Evolutionary conservation across 2,888 invertebrate genomes (phyloP), one percentile per base, ranked within the genome.

Genomic region (Sussaba pulchella): DNA sequence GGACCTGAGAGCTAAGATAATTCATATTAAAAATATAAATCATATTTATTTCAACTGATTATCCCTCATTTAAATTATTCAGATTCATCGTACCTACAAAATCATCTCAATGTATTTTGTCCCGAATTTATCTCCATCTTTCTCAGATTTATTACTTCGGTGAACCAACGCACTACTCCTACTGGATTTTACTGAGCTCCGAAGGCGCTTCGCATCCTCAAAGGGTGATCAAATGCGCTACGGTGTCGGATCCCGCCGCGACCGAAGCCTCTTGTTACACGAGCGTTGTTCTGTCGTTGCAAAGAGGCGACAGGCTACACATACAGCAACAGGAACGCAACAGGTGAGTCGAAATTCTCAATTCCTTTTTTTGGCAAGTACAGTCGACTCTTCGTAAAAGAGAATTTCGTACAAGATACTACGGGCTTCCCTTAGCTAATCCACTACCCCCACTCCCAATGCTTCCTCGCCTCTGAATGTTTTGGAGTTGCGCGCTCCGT

Each of bases 241-340:
- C 89, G n/a, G 87, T 86, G 10, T 87, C 88, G 10, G 85, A 87
- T n/a, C 63, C 81, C n/a, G 83, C 88, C 2, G 87, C 86, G 17
- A 84, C 88, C 24, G 91, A 90, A 83, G 87, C 91, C 6, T 90
- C 91, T 12, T 92, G 92, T 78, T 88, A 88, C 70, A 91, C 92
- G 0, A 89, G 88, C 71, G 82, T 89, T 31, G 88, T 91, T 72
- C 81, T 86, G 21, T 84, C 87, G 8, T 73, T 91, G 24, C 84
- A 82, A 21, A 85, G 83, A 78, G 89, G 90, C 6, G 91, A 91
- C 54, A 86, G 91, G 76, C 82, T 91, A 52, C 89, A 87, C 66
- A 78, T 91, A 78, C 89, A 90, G 57, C 90, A 91, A 69, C 88
- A 89, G 57, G 89, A 91, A 85, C 85, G 85, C 31, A 80, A 89